Conservation (phyloP, 2,113 vertebrate genomes). For the Gavialis gangeticus region DNA sequence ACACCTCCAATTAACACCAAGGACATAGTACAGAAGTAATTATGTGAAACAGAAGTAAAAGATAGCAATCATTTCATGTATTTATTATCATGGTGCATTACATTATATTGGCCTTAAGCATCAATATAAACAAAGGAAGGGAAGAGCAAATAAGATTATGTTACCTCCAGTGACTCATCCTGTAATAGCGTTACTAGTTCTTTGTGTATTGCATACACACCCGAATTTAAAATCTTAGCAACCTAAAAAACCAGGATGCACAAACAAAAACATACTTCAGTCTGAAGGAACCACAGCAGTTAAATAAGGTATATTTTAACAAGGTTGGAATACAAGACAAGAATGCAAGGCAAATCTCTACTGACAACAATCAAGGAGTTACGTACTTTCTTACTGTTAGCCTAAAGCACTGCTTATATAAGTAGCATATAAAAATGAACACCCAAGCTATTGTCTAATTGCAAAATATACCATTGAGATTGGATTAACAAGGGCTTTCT, state of each 20-base stretch:
- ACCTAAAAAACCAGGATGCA: constrained; percentile 82
- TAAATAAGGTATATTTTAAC: background rate
- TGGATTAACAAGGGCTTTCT: background rate
- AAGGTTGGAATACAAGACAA: background rate
- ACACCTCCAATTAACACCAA: no score
- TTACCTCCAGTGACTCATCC: constrained; percentile 94
- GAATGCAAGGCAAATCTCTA: background rate
- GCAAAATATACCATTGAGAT: background rate
- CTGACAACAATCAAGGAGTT: background rate
- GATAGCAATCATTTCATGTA: background rate
- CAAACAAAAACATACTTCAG: constrained; percentile 46
- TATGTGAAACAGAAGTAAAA: constrained; percentile 10
- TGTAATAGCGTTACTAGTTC: constrained; percentile 91
- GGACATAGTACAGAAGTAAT: no score
- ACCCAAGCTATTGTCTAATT: background rate
- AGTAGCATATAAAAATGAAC: background rate
- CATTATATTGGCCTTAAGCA: constrained; percentile 18
- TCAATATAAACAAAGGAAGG: constrained; percentile 45
- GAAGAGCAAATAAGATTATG: constrained; percentile 40
- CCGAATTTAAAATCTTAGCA: constrained; percentile 90
- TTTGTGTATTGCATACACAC: constrained; percentile 90
- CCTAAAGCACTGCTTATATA: background rate
- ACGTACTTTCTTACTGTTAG: background rate
- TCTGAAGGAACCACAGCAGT: background rate
- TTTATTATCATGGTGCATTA: background rate